Base-by-base conservation (phyloP, 2,113 vertebrate genomes). In the Nicator chloris region DNA sequence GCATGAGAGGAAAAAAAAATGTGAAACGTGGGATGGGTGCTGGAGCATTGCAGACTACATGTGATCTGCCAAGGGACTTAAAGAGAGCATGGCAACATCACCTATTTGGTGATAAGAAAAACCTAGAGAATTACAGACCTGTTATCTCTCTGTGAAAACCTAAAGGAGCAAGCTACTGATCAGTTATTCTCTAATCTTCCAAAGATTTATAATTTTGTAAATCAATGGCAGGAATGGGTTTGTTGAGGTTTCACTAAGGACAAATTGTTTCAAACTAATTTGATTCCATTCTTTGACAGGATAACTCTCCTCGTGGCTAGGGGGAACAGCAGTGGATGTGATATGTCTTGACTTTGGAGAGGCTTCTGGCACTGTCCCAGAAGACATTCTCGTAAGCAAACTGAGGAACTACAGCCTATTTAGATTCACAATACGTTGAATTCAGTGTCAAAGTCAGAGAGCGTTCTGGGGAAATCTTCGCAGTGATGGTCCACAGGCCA, bases 291-390 rank as follows among this genome's bases (percentile, higher is more conserved):
- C 71, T 95, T 73, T 93, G 90, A 93, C 95, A 93, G 85, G 59
- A 42, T 65, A 92, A 95, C 57, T 50, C 2, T 40, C 82, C 75
- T 93, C 2, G 0, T 70, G 33, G 71, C 88, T 70, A 1, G 21
- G 17, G 49, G 40, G 19, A 77, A 53, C 50, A 88, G 75, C 64
- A 20, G 42, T 85, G 57, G 90, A 90, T 90, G 82, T 88, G 92
- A 92, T 94, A 63, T 10, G n/a, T 63, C 94, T 83, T 97, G 95
- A 88, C 92, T 93, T 88, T 53, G 79, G 79, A 86, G 60, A 61
- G 39, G 90, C 92, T 94, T 86, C 93, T 95, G 92, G 92, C 93
- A 37, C 54, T 88, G 63, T 88, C 90, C 75, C 92, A 94, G 82
- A 73, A 88, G 90, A 69, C 14, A 61, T 82, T 79, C 75, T 65